Percentiles rank a stretch among this genome's conserved stretches.
phyloP scores from a whole-genome alignment of 1,140 invertebrate genomes.

The Philopotamus ludificatus region DNA sequence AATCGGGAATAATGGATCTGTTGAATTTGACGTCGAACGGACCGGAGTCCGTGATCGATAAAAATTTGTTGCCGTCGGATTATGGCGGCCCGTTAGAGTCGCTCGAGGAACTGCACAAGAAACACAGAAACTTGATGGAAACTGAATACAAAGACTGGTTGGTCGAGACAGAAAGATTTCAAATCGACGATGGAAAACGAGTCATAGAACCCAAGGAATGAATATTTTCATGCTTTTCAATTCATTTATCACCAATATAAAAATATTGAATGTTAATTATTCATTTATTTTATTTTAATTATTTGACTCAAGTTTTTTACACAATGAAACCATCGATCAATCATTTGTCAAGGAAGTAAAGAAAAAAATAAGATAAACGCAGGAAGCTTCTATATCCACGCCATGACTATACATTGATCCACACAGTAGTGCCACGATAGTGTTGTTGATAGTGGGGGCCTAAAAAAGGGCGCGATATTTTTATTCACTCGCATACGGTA shows the following conservation, averaged over 20 bases:
- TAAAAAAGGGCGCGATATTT: too few species aligned
- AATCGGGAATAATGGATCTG: conserved; percentile 57
- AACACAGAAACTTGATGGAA: conserved; percentile 53
- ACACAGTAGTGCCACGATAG: too few species aligned
- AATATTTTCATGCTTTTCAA: conserved; percentile 53
- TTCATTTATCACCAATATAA: conserved; percentile 51
- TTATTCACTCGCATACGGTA: too few species aligned
- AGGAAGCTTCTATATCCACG: too few species aligned
- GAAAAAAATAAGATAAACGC: too few species aligned
- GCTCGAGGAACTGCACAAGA: conserved; percentile 52
- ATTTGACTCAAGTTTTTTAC: too few species aligned
- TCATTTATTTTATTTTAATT: too few species aligned
- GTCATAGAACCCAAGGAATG: conserved; percentile 54
- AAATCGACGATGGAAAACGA: conserved; percentile 54
- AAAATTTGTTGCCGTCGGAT: conserved; percentile 53
- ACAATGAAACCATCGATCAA: too few species aligned
- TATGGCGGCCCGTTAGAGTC: conserved; percentile 51
- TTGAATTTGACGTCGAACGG: conserved; percentile 57
- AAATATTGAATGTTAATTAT: conserved; percentile 53
- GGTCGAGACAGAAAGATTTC: conserved; percentile 52
- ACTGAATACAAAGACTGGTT: conserved; percentile 54
- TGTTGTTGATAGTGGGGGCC: too few species aligned
- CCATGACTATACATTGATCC: too few species aligned
- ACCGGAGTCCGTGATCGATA: conserved; percentile 50
- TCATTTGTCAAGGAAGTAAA: too few species aligned